Evolutionary conservation across 2,797 vertebrate species (phyloP).

Genomic region (Hypotaenidia okinawae): DNA sequence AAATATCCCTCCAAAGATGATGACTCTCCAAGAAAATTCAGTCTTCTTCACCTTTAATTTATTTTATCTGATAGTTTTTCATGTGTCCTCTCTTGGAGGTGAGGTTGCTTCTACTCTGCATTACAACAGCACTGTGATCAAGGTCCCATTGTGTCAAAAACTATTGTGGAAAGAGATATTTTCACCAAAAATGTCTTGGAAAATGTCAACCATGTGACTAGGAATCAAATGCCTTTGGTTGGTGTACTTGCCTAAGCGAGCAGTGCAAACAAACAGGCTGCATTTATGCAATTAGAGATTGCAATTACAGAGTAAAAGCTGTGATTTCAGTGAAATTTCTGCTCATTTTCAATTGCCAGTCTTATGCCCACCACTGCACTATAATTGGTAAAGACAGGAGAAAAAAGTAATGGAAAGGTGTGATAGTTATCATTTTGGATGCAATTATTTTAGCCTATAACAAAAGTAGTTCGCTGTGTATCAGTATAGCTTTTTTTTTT

Average conservation of each 20-base stretch:
- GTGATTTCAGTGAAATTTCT: neutral
- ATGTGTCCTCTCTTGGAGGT: neutral
- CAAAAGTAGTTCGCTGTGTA: neutral
- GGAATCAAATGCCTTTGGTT: neutral
- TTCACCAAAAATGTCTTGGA: neutral
- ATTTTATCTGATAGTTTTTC: constrained; percentile 36
- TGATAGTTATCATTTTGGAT: neutral
- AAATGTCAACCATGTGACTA: neutral
- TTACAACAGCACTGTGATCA: neutral
- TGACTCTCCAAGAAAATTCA: neutral
- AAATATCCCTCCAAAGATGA: neutral
- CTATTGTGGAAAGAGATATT: neutral
- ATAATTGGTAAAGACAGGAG: neutral
- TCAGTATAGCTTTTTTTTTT: neutral
- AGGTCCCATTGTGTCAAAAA: neutral
- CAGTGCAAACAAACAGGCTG: neutral
- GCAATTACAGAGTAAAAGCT: neutral
- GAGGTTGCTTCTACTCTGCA: neutral
- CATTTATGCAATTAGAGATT: constrained; percentile 2
- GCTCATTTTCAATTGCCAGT: neutral
- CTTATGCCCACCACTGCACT: neutral
- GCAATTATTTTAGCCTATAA: neutral
- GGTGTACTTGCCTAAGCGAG: neutral
- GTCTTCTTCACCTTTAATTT: neutral
- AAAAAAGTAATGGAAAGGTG: neutral